Conservation (phyloP, 2,113 vertebrate genomes). For the Antechinus flavipes region DNA sequence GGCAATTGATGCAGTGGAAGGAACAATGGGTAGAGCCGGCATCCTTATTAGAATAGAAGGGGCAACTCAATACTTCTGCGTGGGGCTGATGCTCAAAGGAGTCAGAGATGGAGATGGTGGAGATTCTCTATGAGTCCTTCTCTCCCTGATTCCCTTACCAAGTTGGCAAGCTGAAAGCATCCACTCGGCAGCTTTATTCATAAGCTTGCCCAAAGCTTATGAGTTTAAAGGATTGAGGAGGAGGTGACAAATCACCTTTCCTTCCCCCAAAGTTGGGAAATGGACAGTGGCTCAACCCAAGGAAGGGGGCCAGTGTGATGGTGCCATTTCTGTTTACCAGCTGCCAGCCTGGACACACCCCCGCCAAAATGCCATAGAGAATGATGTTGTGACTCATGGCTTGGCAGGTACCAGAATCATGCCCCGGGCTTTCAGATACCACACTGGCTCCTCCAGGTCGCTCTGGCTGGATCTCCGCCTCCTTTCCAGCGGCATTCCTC, state of each 20-base stretch:
- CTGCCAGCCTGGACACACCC: conserved; percentile 76
- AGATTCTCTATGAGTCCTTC: conserved; percentile 12
- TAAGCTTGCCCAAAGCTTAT: conserved; percentile 29
- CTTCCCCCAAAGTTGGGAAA: background rate
- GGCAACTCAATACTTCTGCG: conserved; percentile 36
- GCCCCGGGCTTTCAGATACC: conserved; percentile 78
- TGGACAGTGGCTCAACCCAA: background rate
- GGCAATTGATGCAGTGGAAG: conserved; percentile 45
- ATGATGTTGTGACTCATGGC: conserved; percentile 76
- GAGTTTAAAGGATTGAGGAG: conserved; percentile 27
- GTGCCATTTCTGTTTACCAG: conserved; percentile 71
- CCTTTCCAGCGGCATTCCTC: conserved; percentile 76
- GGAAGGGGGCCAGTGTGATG: conserved; percentile 17
- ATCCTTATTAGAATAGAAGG: conserved; percentile 48
- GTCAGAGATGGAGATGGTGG: conserved; percentile 41
- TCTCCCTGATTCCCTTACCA: conserved; percentile 17
- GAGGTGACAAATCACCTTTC: conserved; percentile 12
- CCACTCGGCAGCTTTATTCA: background rate
- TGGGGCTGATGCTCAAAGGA: conserved; percentile 33
- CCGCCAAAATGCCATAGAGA: conserved; percentile 77
- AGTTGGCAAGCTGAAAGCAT: background rate
- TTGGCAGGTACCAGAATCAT: conserved; percentile 72
- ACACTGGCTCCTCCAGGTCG: conserved; percentile 81
- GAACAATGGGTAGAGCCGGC: conserved; percentile 7
- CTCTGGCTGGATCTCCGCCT: conserved; percentile 75